Base-by-base conservation (phyloP, 2,797 vertebrate genomes). In the Vireo griseus region DNA sequence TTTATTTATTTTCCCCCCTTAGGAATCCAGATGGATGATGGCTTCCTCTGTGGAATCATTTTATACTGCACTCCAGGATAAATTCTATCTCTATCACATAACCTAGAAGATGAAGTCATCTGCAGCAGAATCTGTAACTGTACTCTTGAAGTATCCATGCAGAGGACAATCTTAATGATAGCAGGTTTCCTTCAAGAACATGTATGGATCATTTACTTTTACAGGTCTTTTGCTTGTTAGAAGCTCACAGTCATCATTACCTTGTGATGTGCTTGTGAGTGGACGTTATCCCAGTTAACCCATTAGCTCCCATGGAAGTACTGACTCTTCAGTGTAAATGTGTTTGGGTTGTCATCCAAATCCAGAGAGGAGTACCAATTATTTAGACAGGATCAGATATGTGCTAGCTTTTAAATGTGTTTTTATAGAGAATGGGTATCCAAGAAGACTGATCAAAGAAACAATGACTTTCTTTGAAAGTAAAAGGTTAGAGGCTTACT, bases 41-140 rank as follows among this genome's bases (percentile, higher is more conserved):
- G 7, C 28, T 92, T 92, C 63, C 50, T 75, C 51, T 48, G 22
- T 31, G 31, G 85, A 85, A 75, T 57, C 14, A 42, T 90, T 96
- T 89, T 62, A 83, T 88, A 62, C 61, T 76, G 13, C 52, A 73
- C 33, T 88, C 55, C 35, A 74, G 58, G 79, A 79, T 77, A 94
- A 82, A 48, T 75, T 83, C 79, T 88, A 40, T 84, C 58, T 77
- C 33, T 75, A 63, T 67, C 24, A 44, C 5, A n/a, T 94, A 92
- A 90, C 59, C 74, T 91, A 92, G 92, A 97, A 78, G 69, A 94
- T 86, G 44, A 97, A 95, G 89, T 87, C 59, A 91, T 88, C 79
- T 77, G 63, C 94, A 93, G 28, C 51, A 87, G 81, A 94, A 78
- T 63, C 83, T 74, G 62, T 92, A 91, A 95, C 74, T 91, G 52